Evolutionary conservation across 2,888 invertebrate genomes (phyloP).

Genomic region (Caenorhabditis japonica): DNA sequence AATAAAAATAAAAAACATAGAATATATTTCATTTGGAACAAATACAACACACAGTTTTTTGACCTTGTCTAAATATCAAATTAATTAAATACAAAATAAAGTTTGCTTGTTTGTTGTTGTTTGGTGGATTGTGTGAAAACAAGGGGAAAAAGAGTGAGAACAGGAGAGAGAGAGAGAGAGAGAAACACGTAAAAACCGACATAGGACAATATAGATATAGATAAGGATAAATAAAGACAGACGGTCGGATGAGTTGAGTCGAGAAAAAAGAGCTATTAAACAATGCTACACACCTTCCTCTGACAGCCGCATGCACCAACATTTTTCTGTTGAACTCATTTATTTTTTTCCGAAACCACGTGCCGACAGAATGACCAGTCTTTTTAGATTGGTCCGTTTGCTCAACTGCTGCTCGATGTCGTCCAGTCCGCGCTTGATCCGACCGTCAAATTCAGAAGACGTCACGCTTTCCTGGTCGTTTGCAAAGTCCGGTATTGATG

Average conservation of each 20-base stretch:
- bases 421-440: slow-evolving; percentile 29
- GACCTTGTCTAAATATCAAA: too few species aligned
- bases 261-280: too few species aligned
- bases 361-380: slow-evolving; percentile 52
- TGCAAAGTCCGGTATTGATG: slow-evolving; percentile 1
- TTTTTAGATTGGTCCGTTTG: slow-evolving; percentile 47
- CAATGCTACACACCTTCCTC: too few species aligned
- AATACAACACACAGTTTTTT: too few species aligned
- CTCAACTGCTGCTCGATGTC: slow-evolving; percentile 29
- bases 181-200: too few species aligned
- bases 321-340: background rate
- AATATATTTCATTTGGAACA: too few species aligned
- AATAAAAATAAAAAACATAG: too few species aligned
- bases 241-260: too few species aligned
- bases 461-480: background rate
- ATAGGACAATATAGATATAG: background rate
- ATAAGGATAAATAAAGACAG: background rate
- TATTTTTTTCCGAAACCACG: slow-evolving; percentile 47
- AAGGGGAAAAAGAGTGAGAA: slow-evolving; percentile 3
- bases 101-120: too few species aligned
- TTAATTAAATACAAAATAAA: too few species aligned
- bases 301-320: too few species aligned
- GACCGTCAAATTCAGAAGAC: slow-evolving; percentile 17
- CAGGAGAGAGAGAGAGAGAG: slow-evolving; percentile 4
- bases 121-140: slow-evolving; percentile 10